Evolutionary conservation across 2,797 vertebrate species (phyloP), one percentile per base, ranked within the genome.

Genomic region (Artibeus jamaicensis): DNA sequence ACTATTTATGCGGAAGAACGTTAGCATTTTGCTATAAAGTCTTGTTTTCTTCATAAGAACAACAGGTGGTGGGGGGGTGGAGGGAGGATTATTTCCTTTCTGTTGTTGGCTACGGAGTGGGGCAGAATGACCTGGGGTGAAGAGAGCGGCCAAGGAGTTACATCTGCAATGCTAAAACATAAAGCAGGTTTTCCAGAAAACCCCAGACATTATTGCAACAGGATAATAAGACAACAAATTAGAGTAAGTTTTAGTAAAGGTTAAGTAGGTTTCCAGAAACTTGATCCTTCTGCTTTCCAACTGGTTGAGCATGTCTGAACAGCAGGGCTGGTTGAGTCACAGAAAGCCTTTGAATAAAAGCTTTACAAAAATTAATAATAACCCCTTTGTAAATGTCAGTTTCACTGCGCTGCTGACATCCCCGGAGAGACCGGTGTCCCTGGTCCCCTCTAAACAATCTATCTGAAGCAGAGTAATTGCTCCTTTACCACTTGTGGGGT

Each of bases 321-420:
- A 89, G 67, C 16, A 62, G 62, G 50, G 34, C 92, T 62, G 24
- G 46, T 3, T 71, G 74, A 93, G 53, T 89, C 82, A 83, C 32
- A 71, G 76, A 94, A 55, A n/a, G 34, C 76, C 89, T 93, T 67
- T 90, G 55, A 91, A 92, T 39, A 87, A 95, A 87, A 94, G 65
- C 62, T 83, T 95, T 81, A 37, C 21, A 78, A 85, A 92, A 96
- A 90, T 83, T 39, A 86, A 29, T 85, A 67, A 82, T 19, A 44
- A 78, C 26, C 34, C n/a, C 26, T 86, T 94, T 79, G 65, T 65
- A 79, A 67, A 87, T 59, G 62, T 81, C 77, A 65, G 9, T 44
- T 73, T 92, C 67, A 57, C 32, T 2, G 15, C 3, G 9, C 14
- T 50, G 37, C 79, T 22, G n/a, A 68, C 53, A 68, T 83, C 44